These are phyloP conservation scores for Riparia riparia DNA, from an alignment of 2,113 vertebrate species.

Conservation along the genomic window DNA sequence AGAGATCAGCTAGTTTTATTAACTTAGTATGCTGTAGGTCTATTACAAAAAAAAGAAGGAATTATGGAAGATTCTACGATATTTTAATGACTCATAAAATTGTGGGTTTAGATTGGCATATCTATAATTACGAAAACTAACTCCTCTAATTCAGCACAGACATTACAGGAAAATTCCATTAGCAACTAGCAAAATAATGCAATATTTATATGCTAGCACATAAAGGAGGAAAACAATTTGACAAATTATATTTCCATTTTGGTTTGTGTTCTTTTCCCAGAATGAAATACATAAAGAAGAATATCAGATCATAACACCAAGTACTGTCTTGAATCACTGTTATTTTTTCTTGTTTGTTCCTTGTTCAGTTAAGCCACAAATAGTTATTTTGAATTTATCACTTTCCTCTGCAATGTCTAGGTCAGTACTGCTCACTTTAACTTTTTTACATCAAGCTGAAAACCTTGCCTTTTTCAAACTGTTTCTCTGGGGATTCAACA, in stretches of 20 bases:
- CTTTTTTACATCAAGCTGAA: not conserved
- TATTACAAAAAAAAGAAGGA: not conserved
- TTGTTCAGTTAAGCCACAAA: not conserved
- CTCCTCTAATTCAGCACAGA: not conserved
- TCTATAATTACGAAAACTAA: conserved; percentile 3
- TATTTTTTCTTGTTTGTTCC: not conserved
- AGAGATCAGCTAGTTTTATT: not conserved
- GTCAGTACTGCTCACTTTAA: not conserved
- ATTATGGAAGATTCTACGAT: not conserved
- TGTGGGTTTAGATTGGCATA: not conserved
- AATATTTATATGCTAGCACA: conserved; percentile 1
- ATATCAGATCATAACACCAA: not conserved
- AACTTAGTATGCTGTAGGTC: not conserved
- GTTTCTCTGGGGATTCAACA: not conserved
- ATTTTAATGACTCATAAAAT: conserved; percentile 12
- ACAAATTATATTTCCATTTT: not conserved
- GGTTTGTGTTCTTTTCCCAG: not conserved
- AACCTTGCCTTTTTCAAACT: not conserved
- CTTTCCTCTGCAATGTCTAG: not conserved
- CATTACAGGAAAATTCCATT: conserved; percentile 13
- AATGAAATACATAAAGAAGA: not conserved
- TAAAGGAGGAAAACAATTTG: not conserved
- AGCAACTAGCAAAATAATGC: not conserved
- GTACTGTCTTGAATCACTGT: not conserved
- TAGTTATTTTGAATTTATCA: not conserved